A percentile compares a stretch with the other conserved stretches of the same genome.
These are phyloP conservation scores for Halocynthia aurantium DNA, from an alignment of 23 tunicate species.

Conservation along the genomic window DNA sequence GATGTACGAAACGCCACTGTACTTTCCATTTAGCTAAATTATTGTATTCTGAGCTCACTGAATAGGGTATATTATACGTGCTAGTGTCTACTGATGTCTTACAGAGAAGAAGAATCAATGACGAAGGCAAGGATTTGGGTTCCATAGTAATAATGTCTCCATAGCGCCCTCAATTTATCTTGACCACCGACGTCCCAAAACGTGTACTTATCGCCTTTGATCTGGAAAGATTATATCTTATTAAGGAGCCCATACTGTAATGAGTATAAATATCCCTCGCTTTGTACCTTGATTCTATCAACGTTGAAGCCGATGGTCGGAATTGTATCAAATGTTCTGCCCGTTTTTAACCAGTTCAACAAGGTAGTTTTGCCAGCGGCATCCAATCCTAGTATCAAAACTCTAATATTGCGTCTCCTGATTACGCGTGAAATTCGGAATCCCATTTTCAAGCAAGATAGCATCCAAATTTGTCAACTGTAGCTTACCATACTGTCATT, in stretches of 20 bases:
- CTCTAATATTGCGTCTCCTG: constrained; percentile 21
- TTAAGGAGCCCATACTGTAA: not conserved
- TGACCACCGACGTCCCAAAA: constrained; percentile 95
- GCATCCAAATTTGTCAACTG: not conserved
- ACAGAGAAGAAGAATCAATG: constrained; percentile 74
- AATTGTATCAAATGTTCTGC: constrained; percentile 40
- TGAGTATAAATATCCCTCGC: not conserved
- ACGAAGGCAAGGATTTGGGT: constrained; percentile 51
- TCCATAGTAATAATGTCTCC: constrained; percentile 77
- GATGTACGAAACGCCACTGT: too few species aligned
- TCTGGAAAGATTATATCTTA: constrained; percentile 15
- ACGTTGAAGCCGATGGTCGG: constrained; percentile 87
- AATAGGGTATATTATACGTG: too few species aligned
- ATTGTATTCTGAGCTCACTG: too few species aligned
- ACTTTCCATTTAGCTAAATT: too few species aligned
- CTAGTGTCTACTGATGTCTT: not conserved
- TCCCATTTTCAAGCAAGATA: constrained; percentile 3
- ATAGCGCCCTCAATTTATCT: constrained; percentile 49
- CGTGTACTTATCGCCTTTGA: constrained; percentile 32
- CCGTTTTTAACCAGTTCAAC: constrained; percentile 48
- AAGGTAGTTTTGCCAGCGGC: constrained; percentile 87
- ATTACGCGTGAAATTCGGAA: not conserved
- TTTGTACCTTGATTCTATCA: constrained; percentile 42
- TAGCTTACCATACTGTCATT: too few species aligned
- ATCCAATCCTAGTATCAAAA: constrained; percentile 71